These are phyloP conservation scores for Polyergus mexicanus DNA, from an alignment of 1,140 invertebrate species.

Conservation along the genomic window DNA sequence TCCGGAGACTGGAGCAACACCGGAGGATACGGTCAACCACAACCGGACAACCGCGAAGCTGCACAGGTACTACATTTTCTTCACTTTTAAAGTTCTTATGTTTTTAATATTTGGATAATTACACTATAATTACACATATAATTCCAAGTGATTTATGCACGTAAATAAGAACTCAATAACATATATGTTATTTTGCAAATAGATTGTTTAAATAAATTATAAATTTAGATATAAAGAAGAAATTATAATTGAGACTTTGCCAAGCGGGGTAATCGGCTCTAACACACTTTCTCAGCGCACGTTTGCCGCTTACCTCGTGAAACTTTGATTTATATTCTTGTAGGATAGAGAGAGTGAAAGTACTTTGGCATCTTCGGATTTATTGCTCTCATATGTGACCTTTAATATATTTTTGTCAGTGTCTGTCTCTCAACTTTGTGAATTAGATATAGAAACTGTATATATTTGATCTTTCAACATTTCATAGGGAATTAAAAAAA, in stretches of 20 bases:
- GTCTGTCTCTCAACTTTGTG: background rate
- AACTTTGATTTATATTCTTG: constrained; percentile 57
- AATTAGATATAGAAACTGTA: background rate
- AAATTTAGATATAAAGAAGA: background rate
- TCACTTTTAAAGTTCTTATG: background rate
- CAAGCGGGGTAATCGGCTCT: background rate
- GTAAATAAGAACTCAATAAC: background rate
- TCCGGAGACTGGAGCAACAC: constrained; percentile 95
- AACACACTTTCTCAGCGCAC: constrained; percentile 24
- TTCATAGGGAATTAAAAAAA: background rate
- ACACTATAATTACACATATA: background rate
- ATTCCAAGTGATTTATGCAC: background rate
- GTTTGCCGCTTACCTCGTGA: constrained; percentile 13
- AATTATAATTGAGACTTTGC: background rate
- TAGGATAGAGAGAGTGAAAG: constrained; percentile 50
- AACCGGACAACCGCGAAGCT: constrained; percentile 96
- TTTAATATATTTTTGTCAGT: constrained; percentile 32
- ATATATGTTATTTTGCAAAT: background rate
- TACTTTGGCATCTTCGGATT: constrained; percentile 38
- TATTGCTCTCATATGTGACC: constrained; percentile 27
- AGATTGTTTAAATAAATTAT: background rate
- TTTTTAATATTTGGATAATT: background rate
- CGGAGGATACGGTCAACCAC: constrained; percentile 93
- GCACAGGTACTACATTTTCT: constrained; percentile 89
- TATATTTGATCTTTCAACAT: background rate